Base-by-base conservation (phyloP, 2,797 vertebrate species). In the Naso thynnoides region DNA sequence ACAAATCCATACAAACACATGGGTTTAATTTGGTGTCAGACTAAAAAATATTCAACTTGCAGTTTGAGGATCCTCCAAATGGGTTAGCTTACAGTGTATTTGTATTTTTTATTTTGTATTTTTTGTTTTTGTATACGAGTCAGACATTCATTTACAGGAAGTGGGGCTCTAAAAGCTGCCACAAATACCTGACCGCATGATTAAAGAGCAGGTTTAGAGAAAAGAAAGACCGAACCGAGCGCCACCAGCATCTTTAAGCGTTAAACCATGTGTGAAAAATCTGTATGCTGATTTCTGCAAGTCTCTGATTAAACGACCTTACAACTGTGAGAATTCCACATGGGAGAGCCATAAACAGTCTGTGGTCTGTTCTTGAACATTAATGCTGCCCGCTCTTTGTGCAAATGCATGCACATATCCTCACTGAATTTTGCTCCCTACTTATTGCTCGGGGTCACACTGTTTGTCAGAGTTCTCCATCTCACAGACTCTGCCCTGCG, bases 401-500 rank as follows among this genome's bases (percentile, higher is more conserved):
- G 84, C 73, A 78, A 85, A 83, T 77, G 11, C 42, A 79, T 81
- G 73, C 73, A 68, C 74, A 85, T 79, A 82, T 79, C 42, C 61
- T 76, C 31, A 6, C 56, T 39, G 73, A 50, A 45, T 57, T 62
- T 49, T 64, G 31, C 59, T 71, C 56, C 57, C 42, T 61, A 19
- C 78, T 58, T 77, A 55, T 56, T 67, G 73, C 49, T 80, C 52
- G 21, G 68, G 71, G 78, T 79, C 77, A 70, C 45, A 2, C 50
- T 36, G 58, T 81, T 89, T 82, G 77, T 81, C 81, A 69, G 65
- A 69, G 62, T 75, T 76, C 78, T 85, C 73, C 79, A 66, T 83
- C 79, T 82, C 36, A n/a, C 57, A 58, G 62, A 50, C 29, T 18
- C 42, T 44, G 19, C 47, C 15, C 13, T 63, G 44, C 27, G 10